Evolutionary conservation across 2,797 vertebrate species (phyloP).

Genomic region (Alosa sapidissima): DNA sequence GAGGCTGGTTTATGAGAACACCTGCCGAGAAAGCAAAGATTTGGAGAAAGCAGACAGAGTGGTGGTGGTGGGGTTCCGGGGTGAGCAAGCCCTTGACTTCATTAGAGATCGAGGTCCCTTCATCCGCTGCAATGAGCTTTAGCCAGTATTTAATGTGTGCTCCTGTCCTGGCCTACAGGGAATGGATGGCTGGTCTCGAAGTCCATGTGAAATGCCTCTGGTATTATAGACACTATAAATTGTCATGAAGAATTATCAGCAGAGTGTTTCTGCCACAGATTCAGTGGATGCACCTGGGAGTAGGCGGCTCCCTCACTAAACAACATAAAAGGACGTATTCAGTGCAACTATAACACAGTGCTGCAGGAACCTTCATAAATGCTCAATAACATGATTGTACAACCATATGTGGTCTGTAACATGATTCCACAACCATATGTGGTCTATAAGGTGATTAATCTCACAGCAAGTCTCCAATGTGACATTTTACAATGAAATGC

Average conservation of each 20-base stretch:
- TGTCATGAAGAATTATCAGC: conserved; percentile 1
- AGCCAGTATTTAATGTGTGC: conserved; percentile 35
- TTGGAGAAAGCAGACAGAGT: conserved; percentile 45
- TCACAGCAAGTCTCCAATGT: not conserved
- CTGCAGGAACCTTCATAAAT: not conserved
- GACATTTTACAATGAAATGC: conserved; percentile 11
- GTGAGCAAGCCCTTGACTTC: conserved; percentile 56
- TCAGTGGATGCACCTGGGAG: not conserved
- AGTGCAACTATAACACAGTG: not conserved
- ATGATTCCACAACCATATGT: not conserved
- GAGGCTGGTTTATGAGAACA: conserved; percentile 55
- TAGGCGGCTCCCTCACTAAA: not conserved
- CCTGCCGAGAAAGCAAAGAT: conserved; percentile 54
- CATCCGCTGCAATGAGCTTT: conserved; percentile 44
- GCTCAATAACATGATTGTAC: not conserved
- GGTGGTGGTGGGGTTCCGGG: conserved; percentile 1
- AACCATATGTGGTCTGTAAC: not conserved
- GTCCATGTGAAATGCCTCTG: not conserved
- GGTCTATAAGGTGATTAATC: not conserved
- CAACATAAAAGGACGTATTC: not conserved
- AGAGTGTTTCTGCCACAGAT: not conserved
- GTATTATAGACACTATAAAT: conserved; percentile 6
- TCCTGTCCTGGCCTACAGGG: not conserved
- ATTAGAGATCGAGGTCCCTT: conserved; percentile 59
- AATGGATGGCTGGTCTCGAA: not conserved